phyloP scores from a whole-genome alignment of 2,888 invertebrate species.

The Andrena bucephala region DNA sequence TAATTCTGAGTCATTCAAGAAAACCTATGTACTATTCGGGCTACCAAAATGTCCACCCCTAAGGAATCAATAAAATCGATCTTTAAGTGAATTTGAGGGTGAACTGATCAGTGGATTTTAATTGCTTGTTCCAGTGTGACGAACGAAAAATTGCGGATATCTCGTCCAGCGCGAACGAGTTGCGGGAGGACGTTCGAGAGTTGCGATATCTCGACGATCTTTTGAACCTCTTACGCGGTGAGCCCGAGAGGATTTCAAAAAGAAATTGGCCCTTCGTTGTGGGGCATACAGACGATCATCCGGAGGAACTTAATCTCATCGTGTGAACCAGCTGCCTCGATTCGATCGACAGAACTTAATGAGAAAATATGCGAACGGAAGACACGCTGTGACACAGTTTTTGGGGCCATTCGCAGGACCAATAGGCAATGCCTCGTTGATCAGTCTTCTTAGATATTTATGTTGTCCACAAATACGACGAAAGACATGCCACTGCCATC shows the following conservation, averaged over 20 bases:
- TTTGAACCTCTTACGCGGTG: conserved; percentile 79
- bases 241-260: conserved; percentile 79
- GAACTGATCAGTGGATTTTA: too few relatives aligned
- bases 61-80: too few relatives aligned
- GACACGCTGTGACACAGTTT: neutral
- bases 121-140: conserved; percentile 74
- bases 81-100: too few relatives aligned
- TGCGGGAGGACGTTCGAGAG: conserved; percentile 78
- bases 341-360: neutral
- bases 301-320: conserved; percentile 81
- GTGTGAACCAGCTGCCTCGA: conserved; percentile 53
- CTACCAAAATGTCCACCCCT: too few relatives aligned
- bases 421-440: neutral
- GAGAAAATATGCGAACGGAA: neutral
- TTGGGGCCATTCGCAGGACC: neutral
- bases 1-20: too few relatives aligned
- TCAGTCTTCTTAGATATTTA: neutral
- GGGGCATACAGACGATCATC: conserved; percentile 71
- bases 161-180: conserved; percentile 71
- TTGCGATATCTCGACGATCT: conserved; percentile 81
- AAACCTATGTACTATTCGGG: too few relatives aligned
- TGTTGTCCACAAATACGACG: neutral
- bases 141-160: conserved; percentile 76
- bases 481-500: conserved; percentile 36
- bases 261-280: conserved; percentile 81